Evolutionary conservation across 2,888 invertebrate species (phyloP).

Genomic region (Drosophila trichaetosa): DNA sequence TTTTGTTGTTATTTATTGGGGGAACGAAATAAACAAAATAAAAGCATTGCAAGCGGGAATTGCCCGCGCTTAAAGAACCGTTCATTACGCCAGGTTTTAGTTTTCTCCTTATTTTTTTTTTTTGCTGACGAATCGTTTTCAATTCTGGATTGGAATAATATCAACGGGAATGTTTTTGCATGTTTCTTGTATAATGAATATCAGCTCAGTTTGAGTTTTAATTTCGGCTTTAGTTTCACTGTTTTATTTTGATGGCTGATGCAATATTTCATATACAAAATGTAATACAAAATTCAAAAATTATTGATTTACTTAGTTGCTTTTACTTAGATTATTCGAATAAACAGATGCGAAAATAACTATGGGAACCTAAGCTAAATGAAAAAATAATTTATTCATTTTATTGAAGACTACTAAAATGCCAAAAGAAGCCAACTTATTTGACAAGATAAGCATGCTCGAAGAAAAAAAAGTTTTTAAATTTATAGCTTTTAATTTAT

Average conservation of each 20-base stretch:
- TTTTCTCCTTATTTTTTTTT: background rate
- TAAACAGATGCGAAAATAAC: background rate
- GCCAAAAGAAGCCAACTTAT: background rate
- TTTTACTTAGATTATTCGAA: background rate
- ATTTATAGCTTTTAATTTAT: background rate
- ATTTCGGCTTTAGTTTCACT: slow-evolving; percentile 15
- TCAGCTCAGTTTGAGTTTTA: slow-evolving; percentile 20
- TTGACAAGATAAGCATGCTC: background rate
- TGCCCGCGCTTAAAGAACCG: slow-evolving; percentile 18
- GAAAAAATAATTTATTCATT: background rate
- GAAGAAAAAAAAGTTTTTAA: background rate
- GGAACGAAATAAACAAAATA: slow-evolving; percentile 8
- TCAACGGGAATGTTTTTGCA: slow-evolving; percentile 23
- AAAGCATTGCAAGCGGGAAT: slow-evolving; percentile 14
- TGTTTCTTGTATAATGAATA: slow-evolving; percentile 6
- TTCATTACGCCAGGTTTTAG: slow-evolving; percentile 8
- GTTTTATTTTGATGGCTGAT: slow-evolving; percentile 47
- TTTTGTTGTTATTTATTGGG: slow-evolving; percentile 17
- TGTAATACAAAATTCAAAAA: slow-evolving; percentile 27
- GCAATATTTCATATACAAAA: slow-evolving; percentile 45
- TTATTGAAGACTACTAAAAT: background rate
- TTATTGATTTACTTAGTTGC: background rate
- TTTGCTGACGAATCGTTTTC: slow-evolving; percentile 41
- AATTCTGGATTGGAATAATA: slow-evolving; percentile 28
- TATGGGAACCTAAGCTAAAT: background rate